Evolutionary conservation across 2,888 invertebrate genomes (phyloP), one percentile per base, ranked within the genome.

Genomic region (Drosophila borealis): DNA sequence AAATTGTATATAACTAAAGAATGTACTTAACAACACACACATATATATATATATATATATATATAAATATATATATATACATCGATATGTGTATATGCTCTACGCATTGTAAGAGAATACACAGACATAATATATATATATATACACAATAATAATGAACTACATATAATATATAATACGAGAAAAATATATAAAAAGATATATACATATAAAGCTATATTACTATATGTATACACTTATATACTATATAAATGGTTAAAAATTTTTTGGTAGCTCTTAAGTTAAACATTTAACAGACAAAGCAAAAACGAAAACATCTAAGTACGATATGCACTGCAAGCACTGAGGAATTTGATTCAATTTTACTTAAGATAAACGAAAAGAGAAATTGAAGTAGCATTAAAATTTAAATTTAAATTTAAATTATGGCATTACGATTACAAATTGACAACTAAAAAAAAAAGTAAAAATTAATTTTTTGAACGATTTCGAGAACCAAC

Each of bases 311-410:
- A 61, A 64, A 56, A 76, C 29, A 29, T 29, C 67, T 65, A 81
- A 78, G 78, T 82, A 84, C 75, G 73, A 83, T 81, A 86, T 90
- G 92, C 92, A 92, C 92, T 92, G 92, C 92, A 92, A 92, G 92
- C 92, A 92, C 92, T 92, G 92, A 92, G 92, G 92, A 91, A 92
- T 92, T 92, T 92, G 92, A 92, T 91, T 91, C 90, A 91, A 91
- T 91, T 90, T 90, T 90, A 91, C 89, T 81, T 77, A 77, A 84
- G 81, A 73, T 72, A 70, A 72, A 80, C 19, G 72, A 70, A 77
- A 80, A 73, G 77, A 59, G 69, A 78, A 84, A 69, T 78, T 76
- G 68, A 78, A 74, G 66, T 62, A 75, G 77, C 59, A 78, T 71
- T 68, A 75, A 70, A 67, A 64, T 69, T 48, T 39, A 59, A 65